Percentiles rank a stretch among this genome's conserved stretches.
phyloP scores from a whole-genome alignment of 2,113 vertebrate species.

The Leiothrix lutea region DNA sequence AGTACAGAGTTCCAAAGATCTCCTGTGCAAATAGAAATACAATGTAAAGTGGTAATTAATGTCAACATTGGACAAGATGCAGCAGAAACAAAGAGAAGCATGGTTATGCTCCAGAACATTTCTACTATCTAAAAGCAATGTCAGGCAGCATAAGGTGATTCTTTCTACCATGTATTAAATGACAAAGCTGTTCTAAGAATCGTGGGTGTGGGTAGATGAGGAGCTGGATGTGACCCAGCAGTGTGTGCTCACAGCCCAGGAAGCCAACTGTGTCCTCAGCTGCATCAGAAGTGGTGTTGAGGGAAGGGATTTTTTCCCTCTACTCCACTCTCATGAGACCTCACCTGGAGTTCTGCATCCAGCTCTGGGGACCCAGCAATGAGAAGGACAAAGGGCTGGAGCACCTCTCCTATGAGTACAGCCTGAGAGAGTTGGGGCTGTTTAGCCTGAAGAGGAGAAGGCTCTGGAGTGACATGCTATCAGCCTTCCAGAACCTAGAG shows the following conservation, averaged over 20 bases:
- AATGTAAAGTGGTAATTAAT: background rate
- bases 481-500: background rate
- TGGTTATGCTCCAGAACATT: background rate
- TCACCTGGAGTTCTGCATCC: background rate
- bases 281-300: fast-evolving
- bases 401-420: background rate
- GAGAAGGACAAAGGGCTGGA: background rate
- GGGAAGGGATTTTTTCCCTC: background rate
- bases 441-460: background rate
- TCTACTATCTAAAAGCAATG: background rate
- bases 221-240: background rate
- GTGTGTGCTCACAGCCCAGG: fast-evolving
- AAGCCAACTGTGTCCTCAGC: background rate
- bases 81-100: background rate
- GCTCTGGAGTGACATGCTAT: background rate
- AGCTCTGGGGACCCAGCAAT: background rate
- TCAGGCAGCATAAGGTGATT: background rate
- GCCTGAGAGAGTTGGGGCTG: background rate
- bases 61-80: background rate
- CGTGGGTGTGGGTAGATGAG: background rate
- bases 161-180: background rate
- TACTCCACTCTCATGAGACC: background rate
- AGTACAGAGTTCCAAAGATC: background rate
- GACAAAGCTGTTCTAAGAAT: background rate
- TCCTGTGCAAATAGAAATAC: background rate